Evolutionary conservation across 1,140 invertebrate species (phyloP), one percentile per base, ranked within the genome.

Genomic region (Drosophila kanapiae): DNA sequence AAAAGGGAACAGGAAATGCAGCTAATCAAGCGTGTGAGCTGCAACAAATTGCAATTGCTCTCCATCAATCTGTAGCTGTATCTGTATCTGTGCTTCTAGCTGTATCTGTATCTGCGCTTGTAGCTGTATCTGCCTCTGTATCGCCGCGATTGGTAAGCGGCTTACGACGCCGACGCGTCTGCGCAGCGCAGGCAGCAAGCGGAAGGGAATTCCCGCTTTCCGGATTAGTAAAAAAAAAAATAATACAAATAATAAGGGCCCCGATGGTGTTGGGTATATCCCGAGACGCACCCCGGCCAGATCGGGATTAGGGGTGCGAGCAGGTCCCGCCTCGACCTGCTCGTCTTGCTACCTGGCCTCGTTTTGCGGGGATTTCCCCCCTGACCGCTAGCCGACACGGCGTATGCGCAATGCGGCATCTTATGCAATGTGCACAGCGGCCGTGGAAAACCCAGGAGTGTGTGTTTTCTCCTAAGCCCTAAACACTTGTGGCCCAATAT

Each of bases 141-240:
- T n/a, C n/a, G n/a, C n/a, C n/a, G n/a, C 31, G 38, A 40, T 40
- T 42, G 56, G 59, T 72, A 68, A 68, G 70, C 68, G 37, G 67
- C 70, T 72, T 68, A 68, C 43, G 80, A 45, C 75, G 82, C 59
- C 78, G 67, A 29, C 27, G 56, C 56, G 78, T 85, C 81, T 85
- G 38, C 59, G 53, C 75, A 51, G 42, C 23, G 61, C 77, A 47
- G 42, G 53, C 78, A 35, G 23, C 61, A 29, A 72, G 49, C 85
- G 82, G 82, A 91, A 91, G 85, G 85, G 85, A 90, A 90, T 90
- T 90, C 85, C 85, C 85, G 61, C 70, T 85, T 85, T 90, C 86
- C 85, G 86, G 85, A 90, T 90, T 90, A 90, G 69, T 53, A 78
- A 67, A 58, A 70, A 54, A 70, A 54, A 51, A 49, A 49, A 23